phyloP scores from a whole-genome alignment of 64 coral and sea anemone genomes.

The Montipora cactus region DNA sequence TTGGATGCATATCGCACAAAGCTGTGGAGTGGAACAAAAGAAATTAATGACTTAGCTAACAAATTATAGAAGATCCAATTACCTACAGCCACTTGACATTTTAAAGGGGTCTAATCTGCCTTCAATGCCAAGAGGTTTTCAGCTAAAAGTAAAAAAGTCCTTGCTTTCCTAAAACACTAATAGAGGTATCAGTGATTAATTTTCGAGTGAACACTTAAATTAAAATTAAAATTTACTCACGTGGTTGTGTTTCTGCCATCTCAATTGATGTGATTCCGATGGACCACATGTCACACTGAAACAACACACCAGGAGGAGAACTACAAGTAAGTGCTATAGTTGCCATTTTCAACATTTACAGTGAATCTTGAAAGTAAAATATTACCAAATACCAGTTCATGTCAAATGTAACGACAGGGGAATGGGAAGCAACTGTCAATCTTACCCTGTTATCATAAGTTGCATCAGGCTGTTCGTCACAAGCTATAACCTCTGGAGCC shows the following conservation, averaged over 20 bases:
- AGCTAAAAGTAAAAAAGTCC: too few species aligned
- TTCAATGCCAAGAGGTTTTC: too few species aligned
- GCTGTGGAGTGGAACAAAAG: conserved; percentile 35
- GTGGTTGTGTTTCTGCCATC: conserved; percentile 97
- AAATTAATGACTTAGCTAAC: too few species aligned
- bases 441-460: conserved; percentile 97
- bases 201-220: not conserved
- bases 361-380: not conserved
- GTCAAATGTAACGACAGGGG: too few species aligned
- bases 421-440: not conserved
- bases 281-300: conserved; percentile 99
- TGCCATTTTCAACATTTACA: too few species aligned
- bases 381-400: not conserved
- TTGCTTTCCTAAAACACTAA: too few species aligned
- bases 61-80: too few species aligned
- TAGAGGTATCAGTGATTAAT: too few species aligned
- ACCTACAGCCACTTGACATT: too few species aligned
- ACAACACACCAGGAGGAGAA: not conserved
- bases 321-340: too few species aligned
- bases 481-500: conserved; percentile 98
- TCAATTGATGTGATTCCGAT: conserved; percentile 98
- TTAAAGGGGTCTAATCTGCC: too few species aligned
- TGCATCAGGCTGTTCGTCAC: conserved; percentile 98
- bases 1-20: conserved; percentile 98
- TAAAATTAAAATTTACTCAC: conserved; percentile 62